A percentile compares a stretch with the other conserved stretches of the same genome.
Conservation (phyloP, 2,797 vertebrate genomes). For the Paguma larvata region DNA sequence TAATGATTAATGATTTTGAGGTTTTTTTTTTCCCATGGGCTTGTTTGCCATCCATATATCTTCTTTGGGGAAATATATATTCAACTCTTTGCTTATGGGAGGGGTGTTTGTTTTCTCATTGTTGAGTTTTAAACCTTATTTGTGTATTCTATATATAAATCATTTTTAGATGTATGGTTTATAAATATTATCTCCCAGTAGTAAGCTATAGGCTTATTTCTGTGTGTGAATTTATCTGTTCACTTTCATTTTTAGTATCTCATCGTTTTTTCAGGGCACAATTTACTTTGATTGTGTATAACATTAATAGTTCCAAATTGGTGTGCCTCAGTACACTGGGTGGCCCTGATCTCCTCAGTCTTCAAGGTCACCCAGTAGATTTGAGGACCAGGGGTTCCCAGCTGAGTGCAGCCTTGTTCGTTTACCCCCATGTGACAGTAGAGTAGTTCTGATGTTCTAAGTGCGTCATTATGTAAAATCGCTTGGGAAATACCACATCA, state of each 20-base stretch:
- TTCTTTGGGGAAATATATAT: neutral
- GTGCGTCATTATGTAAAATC: neutral
- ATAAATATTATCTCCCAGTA: neutral
- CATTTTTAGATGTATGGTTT: neutral
- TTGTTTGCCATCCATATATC: neutral
- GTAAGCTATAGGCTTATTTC: neutral
- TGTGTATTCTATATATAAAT: neutral
- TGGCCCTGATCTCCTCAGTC: neutral
- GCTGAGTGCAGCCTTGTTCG: neutral
- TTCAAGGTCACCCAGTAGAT: neutral
- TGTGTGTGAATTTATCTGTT: neutral
- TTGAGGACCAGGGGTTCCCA: neutral
- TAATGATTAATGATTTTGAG: neutral
- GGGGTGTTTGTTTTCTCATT: neutral
- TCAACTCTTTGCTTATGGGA: neutral
- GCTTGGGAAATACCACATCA: neutral
- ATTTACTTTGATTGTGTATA: neutral
- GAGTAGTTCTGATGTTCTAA: neutral
- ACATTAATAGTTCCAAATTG: neutral
- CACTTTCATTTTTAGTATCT: neutral
- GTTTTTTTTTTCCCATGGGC: neutral
- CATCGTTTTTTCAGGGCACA: neutral
- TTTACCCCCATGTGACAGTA: neutral
- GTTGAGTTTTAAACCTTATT: neutral
- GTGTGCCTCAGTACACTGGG: neutral